Percentiles rank a stretch among this genome's conserved stretches.
Conservation (phyloP, 2,888 invertebrate genomes). For the Gymnosoma rotundatum region DNA sequence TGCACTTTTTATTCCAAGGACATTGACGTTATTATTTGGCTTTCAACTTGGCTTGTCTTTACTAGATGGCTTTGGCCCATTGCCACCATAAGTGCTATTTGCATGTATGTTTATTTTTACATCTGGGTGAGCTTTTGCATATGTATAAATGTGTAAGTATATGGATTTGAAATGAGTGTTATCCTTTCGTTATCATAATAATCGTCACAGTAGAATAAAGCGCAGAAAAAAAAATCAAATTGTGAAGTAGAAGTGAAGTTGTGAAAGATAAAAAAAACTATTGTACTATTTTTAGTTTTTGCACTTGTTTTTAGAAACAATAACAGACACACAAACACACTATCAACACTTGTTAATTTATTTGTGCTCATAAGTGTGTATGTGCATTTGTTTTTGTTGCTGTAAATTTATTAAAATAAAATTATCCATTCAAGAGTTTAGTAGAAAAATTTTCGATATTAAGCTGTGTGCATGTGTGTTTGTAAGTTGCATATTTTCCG, state of each 20-base stretch:
- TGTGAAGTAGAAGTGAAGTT: slow-evolving; percentile 3
- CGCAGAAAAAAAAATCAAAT: slow-evolving; percentile 5
- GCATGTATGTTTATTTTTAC: not conserved
- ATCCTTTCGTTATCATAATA: slow-evolving; percentile 55
- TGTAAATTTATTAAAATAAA: slow-evolving; percentile 47
- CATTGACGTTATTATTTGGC: slow-evolving; percentile 58
- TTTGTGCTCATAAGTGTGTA: slow-evolving; percentile 5
- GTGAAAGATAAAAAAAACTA: not conserved
- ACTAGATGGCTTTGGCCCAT: slow-evolving; percentile 52
- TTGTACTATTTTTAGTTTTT: slow-evolving; percentile 49
- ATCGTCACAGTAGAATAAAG: slow-evolving; percentile 48
- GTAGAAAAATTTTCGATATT: not conserved
- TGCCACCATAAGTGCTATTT: slow-evolving; percentile 31
- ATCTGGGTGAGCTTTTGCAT: not conserved
- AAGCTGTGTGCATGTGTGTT: not conserved
- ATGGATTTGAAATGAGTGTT: slow-evolving; percentile 7
- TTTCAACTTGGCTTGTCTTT: slow-evolving; percentile 54
- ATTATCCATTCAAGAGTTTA: slow-evolving; percentile 28
- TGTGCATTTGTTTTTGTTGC: slow-evolving; percentile 9
- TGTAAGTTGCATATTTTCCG: not conserved
- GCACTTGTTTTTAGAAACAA: not conserved
- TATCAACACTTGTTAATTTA: not conserved
- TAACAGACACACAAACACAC: not conserved
- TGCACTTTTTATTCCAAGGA: slow-evolving; percentile 41
- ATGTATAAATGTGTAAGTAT: not conserved